Percentiles rank a stretch among this genome's conserved stretches.
These are phyloP conservation scores for Alexandromys fortis DNA, from an alignment of 2,113 vertebrate species.

Conservation along the genomic window DNA sequence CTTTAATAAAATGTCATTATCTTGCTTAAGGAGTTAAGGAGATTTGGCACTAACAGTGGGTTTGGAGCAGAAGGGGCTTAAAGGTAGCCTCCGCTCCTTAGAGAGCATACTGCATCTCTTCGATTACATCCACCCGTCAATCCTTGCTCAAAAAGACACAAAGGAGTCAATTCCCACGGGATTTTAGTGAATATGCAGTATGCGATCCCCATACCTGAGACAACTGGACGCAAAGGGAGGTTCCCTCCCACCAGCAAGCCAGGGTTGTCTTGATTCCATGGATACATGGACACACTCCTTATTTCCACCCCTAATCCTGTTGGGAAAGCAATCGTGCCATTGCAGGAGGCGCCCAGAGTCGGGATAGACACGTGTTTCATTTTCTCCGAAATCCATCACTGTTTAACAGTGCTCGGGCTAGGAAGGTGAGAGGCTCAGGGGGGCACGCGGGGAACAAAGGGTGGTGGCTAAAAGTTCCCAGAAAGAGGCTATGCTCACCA, in stretches of 20 bases:
- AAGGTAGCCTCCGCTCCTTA: background rate
- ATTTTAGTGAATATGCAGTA: background rate
- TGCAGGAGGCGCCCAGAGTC: background rate
- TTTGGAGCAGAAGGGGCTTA: constrained; percentile 58
- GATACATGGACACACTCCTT: background rate
- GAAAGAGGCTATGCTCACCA: constrained; percentile 9
- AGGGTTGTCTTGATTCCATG: background rate
- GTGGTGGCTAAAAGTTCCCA: background rate
- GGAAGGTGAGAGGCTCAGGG: background rate
- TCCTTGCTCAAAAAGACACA: constrained; percentile 2
- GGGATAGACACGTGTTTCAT: background rate
- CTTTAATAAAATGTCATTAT: constrained; percentile 80
- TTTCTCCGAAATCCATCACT: background rate
- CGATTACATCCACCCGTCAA: constrained; percentile 33
- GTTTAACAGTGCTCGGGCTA: background rate
- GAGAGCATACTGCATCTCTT: background rate
- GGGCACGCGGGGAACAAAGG: background rate
- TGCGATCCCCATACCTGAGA: background rate
- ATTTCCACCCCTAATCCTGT: background rate
- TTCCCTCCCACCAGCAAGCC: background rate
- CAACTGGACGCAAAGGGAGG: background rate
- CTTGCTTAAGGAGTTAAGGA: constrained; percentile 77
- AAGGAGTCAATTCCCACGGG: constrained; percentile 8
- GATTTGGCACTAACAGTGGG: constrained; percentile 68
- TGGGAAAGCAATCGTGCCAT: background rate